Evolutionary conservation across 1,140 invertebrate genomes (phyloP), one percentile per base, ranked within the genome.

Genomic region (Mamestra configurata): DNA sequence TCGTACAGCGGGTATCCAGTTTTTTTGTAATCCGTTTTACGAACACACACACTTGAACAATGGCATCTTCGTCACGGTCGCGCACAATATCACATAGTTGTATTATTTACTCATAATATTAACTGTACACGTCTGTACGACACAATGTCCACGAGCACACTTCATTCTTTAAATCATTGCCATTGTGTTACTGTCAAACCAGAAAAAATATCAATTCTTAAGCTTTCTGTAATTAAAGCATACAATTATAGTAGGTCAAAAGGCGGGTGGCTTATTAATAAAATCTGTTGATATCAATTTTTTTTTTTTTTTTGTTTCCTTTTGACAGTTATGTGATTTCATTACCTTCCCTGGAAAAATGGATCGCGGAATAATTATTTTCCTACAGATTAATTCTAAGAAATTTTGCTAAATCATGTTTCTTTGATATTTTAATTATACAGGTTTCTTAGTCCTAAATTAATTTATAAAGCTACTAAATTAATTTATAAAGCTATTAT

Each of bases 161-260:
- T 70, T 49, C 22, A 27, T 49, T 49, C 20, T 46, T 46, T 1
- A 46, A 27, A 24, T 40, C 61, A 66, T 40, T 40, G 35, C 22
- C 20, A 49, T 70, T 68, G 6, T 46, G 64, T 70, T 49, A 27
- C 66, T 15, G 66, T 27, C 11, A 70, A 70, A 70, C 66, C 0
- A 3, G 0, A 3, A 55, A 55, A 24, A n/a, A n/a, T 46, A 49
- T n/a, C 24, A 5, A 57, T 24, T 27, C 22, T 13, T 8, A 15
- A 24, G 1, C 11, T 27, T 24, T 27, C 53, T 57, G 24, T 2
- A 53, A 51, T 5, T 4, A 22, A 24, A 22, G 10, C 10, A 53
- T 22, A 0, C 2, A 11, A 49, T 43, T 31, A 31, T 31, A 31
- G 27, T 31, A 5, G 27, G 27, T 31, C 27, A 31, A 31, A 31